Evolutionary conservation across 2,113 vertebrate species (phyloP).

Genomic region (Caretta caretta): DNA sequence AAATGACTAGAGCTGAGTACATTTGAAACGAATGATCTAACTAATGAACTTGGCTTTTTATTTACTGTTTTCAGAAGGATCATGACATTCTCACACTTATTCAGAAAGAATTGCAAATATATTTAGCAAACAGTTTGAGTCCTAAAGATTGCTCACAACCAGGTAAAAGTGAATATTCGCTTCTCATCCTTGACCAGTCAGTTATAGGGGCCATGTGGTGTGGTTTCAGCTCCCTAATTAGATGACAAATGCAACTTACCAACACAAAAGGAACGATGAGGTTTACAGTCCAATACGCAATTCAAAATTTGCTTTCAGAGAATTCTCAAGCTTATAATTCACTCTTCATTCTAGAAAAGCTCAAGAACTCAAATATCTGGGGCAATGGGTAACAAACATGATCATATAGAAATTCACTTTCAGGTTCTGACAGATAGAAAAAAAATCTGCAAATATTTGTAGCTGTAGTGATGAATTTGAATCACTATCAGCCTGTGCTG

Average conservation of each 20-base stretch:
- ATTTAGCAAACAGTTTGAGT: rapidly evolving
- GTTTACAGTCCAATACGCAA: neutral
- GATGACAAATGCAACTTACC: neutral
- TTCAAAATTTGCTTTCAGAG: neutral
- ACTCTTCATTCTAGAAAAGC: neutral
- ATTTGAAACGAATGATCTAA: neutral
- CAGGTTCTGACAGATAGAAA: neutral
- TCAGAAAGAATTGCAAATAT: neutral
- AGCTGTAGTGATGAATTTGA: neutral
- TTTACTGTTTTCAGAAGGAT: neutral
- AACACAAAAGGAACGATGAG: neutral
- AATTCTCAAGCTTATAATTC: neutral
- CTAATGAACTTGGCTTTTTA: neutral
- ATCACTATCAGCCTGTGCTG: neutral
- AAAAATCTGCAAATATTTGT: neutral
- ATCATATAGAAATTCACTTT: neutral
- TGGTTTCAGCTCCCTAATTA: neutral
- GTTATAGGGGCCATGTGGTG: neutral
- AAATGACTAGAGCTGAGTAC: neutral
- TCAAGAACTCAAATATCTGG: neutral
- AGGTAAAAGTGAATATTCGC: neutral
- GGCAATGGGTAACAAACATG: neutral
- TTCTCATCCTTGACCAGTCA: neutral
- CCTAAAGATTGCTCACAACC: neutral
- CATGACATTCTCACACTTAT: neutral